These are phyloP conservation scores for Pristionchus japonicus DNA, from an alignment of 2,888 invertebrate genomes.

Conservation along the genomic window DNA sequence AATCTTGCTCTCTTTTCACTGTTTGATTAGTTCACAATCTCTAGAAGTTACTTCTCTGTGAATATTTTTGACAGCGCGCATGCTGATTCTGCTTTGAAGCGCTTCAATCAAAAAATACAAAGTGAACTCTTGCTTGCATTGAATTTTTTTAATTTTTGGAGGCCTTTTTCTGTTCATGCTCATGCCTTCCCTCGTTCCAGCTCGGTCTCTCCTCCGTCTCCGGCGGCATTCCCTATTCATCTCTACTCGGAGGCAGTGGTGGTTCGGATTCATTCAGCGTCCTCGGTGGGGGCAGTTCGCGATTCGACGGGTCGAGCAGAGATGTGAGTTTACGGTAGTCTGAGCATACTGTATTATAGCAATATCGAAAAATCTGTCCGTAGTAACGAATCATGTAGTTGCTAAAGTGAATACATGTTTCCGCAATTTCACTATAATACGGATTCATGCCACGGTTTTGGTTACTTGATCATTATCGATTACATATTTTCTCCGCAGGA, in stretches of 20 bases:
- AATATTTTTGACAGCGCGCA: too few relatives aligned
- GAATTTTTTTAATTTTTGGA: too few relatives aligned
- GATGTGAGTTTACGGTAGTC: background rate
- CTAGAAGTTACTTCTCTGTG: too few relatives aligned
- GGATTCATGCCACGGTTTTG: too few relatives aligned
- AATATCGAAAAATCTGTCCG: too few relatives aligned
- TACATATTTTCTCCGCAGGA: background rate
- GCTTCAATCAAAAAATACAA: too few relatives aligned
- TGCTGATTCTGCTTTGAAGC: too few relatives aligned
- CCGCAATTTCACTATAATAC: background rate
- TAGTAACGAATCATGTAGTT: background rate
- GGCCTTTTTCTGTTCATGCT: background rate
- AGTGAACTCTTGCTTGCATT: too few relatives aligned
- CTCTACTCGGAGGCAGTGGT: background rate
- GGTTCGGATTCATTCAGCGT: conserved; percentile 23
- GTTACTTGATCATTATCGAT: too few relatives aligned
- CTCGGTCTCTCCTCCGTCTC: conserved; percentile 12
- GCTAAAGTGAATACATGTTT: too few relatives aligned
- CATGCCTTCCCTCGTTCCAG: background rate
- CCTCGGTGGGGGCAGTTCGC: background rate
- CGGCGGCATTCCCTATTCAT: conserved; percentile 29
- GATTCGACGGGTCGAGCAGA: conserved; percentile 26
- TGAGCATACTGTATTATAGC: background rate
- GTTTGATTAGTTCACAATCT: too few relatives aligned
- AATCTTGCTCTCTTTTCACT: too few relatives aligned